phyloP scores from a whole-genome alignment of 1,140 invertebrate genomes.

The Papilio polyxenes region DNA sequence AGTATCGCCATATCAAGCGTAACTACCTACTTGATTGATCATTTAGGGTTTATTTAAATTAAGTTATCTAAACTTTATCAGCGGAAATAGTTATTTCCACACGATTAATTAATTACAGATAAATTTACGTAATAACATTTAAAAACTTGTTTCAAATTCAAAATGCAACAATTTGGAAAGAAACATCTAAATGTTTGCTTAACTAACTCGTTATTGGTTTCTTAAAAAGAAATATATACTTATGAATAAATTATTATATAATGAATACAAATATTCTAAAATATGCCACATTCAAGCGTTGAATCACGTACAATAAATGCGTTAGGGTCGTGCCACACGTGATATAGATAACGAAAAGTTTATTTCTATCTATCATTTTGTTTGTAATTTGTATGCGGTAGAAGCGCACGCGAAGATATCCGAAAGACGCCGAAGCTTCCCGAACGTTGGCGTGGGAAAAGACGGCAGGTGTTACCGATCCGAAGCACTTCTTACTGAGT shows the following conservation, averaged over 20 bases:
- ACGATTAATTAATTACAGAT: conserved; percentile 6
- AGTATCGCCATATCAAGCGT: background rate
- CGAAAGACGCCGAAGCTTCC: conserved; percentile 63
- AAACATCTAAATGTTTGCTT: conserved; percentile 7
- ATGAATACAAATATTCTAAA: conserved; percentile 28
- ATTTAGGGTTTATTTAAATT: background rate
- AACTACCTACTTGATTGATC: background rate
- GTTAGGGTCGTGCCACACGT: conserved; percentile 53
- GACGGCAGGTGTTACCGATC: conserved; percentile 77
- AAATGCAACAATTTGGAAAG: conserved; percentile 16
- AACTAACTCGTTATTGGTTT: conserved; percentile 19
- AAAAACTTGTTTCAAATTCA: conserved; percentile 4
- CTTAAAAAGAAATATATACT: conserved; percentile 5
- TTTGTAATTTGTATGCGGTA: conserved; percentile 56
- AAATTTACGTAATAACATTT: conserved; percentile 5
- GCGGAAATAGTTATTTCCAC: conserved; percentile 12
- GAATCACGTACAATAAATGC: conserved; percentile 44
- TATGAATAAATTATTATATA: conserved; percentile 34
- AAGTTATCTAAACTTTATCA: conserved; percentile 2
- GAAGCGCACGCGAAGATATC: conserved; percentile 59
- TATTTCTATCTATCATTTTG: conserved; percentile 48
- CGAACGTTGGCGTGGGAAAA: conserved; percentile 76
- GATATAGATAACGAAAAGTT: conserved; percentile 42
- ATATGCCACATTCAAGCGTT: conserved; percentile 35
- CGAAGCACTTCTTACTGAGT: conserved; percentile 78